Evolutionary conservation across 53 echinoderm and acorn worm genomes (phyloP).

Genomic region (Luidia sarsii): DNA sequence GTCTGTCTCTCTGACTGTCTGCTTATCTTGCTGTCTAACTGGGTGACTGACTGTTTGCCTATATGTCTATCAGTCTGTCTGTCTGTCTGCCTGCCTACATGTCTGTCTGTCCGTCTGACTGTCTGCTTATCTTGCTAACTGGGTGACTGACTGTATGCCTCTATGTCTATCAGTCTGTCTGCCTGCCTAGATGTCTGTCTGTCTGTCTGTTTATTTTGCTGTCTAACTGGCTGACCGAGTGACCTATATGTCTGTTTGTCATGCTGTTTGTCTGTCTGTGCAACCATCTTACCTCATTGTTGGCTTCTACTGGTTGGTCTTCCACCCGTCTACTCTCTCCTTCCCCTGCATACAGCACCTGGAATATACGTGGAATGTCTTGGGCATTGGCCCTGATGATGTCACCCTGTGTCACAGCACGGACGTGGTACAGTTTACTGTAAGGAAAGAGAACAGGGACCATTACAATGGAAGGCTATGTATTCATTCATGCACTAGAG

Average conservation of each 20-base stretch:
- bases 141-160: too few relatives aligned
- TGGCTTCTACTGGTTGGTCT: slow-evolving; percentile 48
- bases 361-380: slow-evolving; percentile 99
- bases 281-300: slow-evolving; percentile 54
- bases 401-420: slow-evolving; percentile 97
- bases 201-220: not conserved
- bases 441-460: not conserved
- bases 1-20: not conserved
- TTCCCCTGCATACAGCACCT: slow-evolving; percentile 93
- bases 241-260: too few relatives aligned
- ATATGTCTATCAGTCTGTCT: not conserved
- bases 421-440: slow-evolving; percentile 99
- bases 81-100: not conserved
- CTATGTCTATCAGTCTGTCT: too few relatives aligned
- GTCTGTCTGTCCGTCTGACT: not conserved
- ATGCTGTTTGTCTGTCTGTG: too few relatives aligned
- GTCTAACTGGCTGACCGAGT: too few relatives aligned
- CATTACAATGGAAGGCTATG: not conserved
- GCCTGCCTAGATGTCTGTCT: too few relatives aligned
- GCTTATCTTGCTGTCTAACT: too few relatives aligned
- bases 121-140: too few relatives aligned
- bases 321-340: slow-evolving; percentile 74
- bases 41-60: too few relatives aligned
- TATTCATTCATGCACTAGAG: not conserved
- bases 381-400: slow-evolving; percentile 89